Base-by-base conservation (phyloP, 2,888 invertebrate genomes). In the Lutraria lutraria region DNA sequence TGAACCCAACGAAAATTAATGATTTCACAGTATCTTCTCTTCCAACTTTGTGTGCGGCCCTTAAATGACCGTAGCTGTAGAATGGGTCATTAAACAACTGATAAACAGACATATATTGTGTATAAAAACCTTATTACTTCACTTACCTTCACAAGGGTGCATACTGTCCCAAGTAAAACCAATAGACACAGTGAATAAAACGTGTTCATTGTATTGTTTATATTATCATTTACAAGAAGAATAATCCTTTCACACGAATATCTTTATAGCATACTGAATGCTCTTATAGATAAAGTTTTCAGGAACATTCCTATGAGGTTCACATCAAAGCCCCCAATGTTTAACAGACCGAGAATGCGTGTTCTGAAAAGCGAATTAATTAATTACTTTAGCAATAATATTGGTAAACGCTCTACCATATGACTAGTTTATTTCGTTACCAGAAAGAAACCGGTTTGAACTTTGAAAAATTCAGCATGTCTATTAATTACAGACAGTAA, bases 401-500 rank as follows among this genome's bases (percentile, higher is more conserved):
- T 68, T 68, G 63, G 63, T 68, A n/a, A 68, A 68, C 63, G 63
- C 1, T 68, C 63, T 68, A 25, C 63, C 63, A 68, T 68, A 25
- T 68, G 63, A 8, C n/a, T 68, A n/a, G 63, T 10, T 68, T 25
- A 68, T 68, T 68, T 10, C 63, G n/a, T 68, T 68, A 68, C 2
- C 63, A 25, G 25, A 25, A 68, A 25, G 25, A 0, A n/a, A 68
- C 63, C 25, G 25, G 63, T 21, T 68, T 68, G 63, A 68, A 68
- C 63, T 68, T 25, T 19, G 12, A 68, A n/a, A 68, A 68, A 68
- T 25, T n/a, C 6, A 68, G 25, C 43, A 43, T 43, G 8, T 43
- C 43, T 68, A 12, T 21, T 63, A 68, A 25, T 68, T 25, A 25
- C 12, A 68, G 25, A 4, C 25, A 6, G 63, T n/a, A 43, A 68